phyloP scores from a whole-genome alignment of 2,888 invertebrate species.

The Limenitis camilla region DNA sequence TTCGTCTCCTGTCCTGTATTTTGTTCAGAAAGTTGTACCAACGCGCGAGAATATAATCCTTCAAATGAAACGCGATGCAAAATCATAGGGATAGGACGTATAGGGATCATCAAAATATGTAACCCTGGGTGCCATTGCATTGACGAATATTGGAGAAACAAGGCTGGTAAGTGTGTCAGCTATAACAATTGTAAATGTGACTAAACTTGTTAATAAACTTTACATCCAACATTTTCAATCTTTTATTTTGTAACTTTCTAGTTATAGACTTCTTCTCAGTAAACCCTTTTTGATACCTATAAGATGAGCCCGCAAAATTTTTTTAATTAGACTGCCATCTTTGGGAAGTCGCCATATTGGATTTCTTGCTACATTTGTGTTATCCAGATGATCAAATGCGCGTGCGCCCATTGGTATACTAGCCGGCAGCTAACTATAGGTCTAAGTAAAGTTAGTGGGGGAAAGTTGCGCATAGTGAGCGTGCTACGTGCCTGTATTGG shows the following conservation, averaged over 20 bases:
- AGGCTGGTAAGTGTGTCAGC: slow-evolving; percentile 28
- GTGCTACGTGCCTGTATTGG: no score
- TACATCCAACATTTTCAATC: not conserved
- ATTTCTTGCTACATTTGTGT: no score
- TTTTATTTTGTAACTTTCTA: not conserved
- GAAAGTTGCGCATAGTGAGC: no score
- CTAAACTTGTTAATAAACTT: slow-evolving; percentile 2
- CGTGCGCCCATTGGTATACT: no score
- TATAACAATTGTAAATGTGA: slow-evolving; percentile 3
- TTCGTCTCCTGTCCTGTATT: slow-evolving; percentile 15
- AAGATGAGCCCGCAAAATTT: no score
- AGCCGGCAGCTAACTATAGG: no score
- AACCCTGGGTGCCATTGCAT: slow-evolving; percentile 34
- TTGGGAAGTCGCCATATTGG: no score
- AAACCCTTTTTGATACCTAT: no score
- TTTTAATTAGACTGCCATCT: no score
- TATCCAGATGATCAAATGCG: no score
- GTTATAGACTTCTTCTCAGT: no score
- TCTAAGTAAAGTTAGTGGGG: no score
- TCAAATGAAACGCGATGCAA: slow-evolving; percentile 14
- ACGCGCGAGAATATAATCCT: slow-evolving; percentile 1
- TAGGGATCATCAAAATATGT: slow-evolving; percentile 28
- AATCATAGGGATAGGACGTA: not conserved
- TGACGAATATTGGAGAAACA: slow-evolving; percentile 33
- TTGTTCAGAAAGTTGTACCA: slow-evolving; percentile 18